A percentile compares a stretch with the other conserved stretches of the same genome.
Conservation (phyloP, 2,888 invertebrate genomes). For the Aquatica leii region DNA sequence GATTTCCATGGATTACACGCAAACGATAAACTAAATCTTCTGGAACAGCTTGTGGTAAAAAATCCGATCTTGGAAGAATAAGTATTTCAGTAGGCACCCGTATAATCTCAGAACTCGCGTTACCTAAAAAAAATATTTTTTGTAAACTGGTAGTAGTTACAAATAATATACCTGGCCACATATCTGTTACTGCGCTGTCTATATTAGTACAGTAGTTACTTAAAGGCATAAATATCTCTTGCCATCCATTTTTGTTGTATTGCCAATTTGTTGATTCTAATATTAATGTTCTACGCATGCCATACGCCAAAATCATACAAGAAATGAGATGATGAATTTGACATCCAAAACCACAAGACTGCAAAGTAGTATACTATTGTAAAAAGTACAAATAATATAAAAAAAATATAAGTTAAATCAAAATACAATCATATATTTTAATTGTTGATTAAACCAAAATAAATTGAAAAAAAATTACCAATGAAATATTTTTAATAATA, state of each 20-base stretch:
- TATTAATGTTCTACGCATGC: slow-evolving; percentile 90
- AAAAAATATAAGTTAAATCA: no score
- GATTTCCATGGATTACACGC: slow-evolving; percentile 87
- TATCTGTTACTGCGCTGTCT: not conserved
- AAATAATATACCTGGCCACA: not conserved
- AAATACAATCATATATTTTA: no score
- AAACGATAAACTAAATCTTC: slow-evolving; percentile 86
- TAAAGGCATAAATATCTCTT: slow-evolving; percentile 89
- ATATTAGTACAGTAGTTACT: slow-evolving; percentile 77
- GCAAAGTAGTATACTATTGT: not conserved
- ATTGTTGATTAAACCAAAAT: no score
- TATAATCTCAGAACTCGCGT: slow-evolving; percentile 72
- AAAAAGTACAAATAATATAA: no score
- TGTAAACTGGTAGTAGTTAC: no score
- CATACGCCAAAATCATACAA: slow-evolving; percentile 95
- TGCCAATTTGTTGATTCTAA: slow-evolving; percentile 95
- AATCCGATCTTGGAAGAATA: slow-evolving; percentile 83
- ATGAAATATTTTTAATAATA: no score
- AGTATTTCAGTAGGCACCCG: slow-evolving; percentile 96
- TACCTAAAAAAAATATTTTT: slow-evolving; percentile 3
- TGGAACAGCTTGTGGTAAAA: slow-evolving; percentile 89
- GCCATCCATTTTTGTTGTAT: slow-evolving; percentile 92
- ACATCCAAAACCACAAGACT: slow-evolving; percentile 83
- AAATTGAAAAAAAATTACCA: no score
- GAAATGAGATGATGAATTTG: slow-evolving; percentile 97